phyloP scores from a whole-genome alignment of 2,797 vertebrate species.

The Poliocrania exsul region DNA sequence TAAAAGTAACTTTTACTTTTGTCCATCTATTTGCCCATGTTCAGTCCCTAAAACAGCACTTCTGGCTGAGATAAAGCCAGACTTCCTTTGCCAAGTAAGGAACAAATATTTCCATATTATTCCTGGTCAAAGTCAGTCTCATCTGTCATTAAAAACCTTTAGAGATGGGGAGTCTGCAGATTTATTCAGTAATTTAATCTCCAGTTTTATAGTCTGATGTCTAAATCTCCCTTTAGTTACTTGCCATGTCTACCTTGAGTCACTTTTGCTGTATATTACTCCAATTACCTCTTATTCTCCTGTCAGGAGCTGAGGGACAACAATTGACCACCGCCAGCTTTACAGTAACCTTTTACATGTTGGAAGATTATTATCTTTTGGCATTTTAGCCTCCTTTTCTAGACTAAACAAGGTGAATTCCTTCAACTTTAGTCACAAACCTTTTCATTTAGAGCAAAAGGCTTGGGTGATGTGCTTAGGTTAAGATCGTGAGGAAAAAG shows the following conservation, averaged over 20 bases:
- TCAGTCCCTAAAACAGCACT: not conserved
- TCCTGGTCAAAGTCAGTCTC: not conserved
- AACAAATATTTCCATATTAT: not conserved
- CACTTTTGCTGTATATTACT: not conserved
- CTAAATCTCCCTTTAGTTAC: not conserved
- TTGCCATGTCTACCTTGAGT: not conserved
- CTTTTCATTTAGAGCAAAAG: not conserved
- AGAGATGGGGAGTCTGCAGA: not conserved
- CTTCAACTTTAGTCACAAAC: not conserved
- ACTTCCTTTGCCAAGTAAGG: not conserved
- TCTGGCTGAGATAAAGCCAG: not conserved
- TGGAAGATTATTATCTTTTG: not conserved
- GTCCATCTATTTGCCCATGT: not conserved
- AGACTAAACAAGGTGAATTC: not conserved
- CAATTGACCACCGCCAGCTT: not conserved
- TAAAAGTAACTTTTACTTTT: not conserved
- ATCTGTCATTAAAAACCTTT: not conserved
- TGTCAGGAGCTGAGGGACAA: not conserved
- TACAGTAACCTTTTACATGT: fast-evolving
- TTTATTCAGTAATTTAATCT: not conserved
- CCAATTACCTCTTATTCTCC: not conserved
- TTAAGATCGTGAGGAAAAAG: not conserved
- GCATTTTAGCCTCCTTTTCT: not conserved
- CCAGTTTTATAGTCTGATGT: not conserved
- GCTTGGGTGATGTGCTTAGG: not conserved